Percentiles rank a stretch among this genome's conserved stretches.
Conservation (phyloP, 2,888 invertebrate species). For the Theretra japonica region DNA sequence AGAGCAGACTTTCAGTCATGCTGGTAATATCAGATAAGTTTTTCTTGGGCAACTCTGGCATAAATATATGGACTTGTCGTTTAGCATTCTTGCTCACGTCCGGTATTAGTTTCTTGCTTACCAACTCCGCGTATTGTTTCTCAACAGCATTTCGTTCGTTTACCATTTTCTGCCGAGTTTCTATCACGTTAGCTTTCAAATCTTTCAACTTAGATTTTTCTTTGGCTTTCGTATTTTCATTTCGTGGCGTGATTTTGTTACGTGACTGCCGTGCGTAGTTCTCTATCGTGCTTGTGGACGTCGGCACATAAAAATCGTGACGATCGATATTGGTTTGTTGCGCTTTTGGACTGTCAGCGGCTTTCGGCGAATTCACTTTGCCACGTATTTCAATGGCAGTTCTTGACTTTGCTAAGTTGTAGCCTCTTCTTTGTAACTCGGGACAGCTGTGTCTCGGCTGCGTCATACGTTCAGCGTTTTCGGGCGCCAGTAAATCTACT, state of each 20-base stretch:
- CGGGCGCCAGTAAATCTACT: conserved; percentile 72
- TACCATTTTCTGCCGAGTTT: conserved; percentile 72
- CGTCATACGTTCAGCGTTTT: conserved; percentile 65
- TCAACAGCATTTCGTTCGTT: conserved; percentile 69
- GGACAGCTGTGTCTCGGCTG: conserved; percentile 79
- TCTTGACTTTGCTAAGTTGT: conserved; percentile 68
- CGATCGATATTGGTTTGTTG: conserved; percentile 74
- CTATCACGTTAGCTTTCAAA: conserved; percentile 60
- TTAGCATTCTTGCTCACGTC: conserved; percentile 75
- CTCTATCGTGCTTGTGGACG: conserved; percentile 79
- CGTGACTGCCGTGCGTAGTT: conserved; percentile 82
- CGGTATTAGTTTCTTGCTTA: conserved; percentile 75
- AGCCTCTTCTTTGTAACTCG: conserved; percentile 66
- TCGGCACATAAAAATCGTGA: conserved; percentile 73
- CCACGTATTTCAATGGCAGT: conserved; percentile 65
- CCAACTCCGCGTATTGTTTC: conserved; percentile 75
- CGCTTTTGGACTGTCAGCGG: conserved; percentile 63
- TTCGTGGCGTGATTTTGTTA: conserved; percentile 71
- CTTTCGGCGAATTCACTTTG: conserved; percentile 58
- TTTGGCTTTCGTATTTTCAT: conserved; percentile 58
- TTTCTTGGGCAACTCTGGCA: conserved; percentile 87
- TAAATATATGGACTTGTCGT: conserved; percentile 90
- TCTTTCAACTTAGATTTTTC: conserved; percentile 69
- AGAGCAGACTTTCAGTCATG: conserved; percentile 68
- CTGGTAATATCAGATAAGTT: conserved; percentile 64